A percentile compares a stretch with the other conserved stretches of the same genome.
Conservation (phyloP, 35 echinoderm and acorn worm species). For the Amphiura filiformis region DNA sequence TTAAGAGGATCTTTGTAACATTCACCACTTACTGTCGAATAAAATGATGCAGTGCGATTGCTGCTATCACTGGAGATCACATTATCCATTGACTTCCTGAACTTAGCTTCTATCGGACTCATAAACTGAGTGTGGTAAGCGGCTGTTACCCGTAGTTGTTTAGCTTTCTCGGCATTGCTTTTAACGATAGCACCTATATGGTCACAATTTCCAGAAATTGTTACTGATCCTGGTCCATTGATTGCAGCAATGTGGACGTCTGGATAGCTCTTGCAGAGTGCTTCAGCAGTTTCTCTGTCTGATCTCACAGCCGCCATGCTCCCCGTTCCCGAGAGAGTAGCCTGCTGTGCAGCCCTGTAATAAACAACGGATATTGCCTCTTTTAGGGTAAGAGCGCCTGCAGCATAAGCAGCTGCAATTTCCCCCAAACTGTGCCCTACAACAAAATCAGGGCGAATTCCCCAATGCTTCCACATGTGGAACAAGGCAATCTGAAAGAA, state of each 20-base stretch:
- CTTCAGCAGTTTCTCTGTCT: constrained; percentile 53
- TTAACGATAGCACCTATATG: constrained; percentile 60
- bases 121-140: constrained; percentile 92
- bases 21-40: constrained; percentile 81
- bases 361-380: constrained; percentile 85
- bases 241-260: constrained; percentile 80
- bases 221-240: constrained; percentile 81
- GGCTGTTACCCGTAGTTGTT: constrained; percentile 74
- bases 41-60: constrained; percentile 46
- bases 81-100: constrained; percentile 65
- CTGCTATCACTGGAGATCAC: constrained; percentile 57
- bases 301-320: constrained; percentile 85
- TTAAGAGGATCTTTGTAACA: constrained; percentile 74
- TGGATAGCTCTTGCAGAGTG: constrained; percentile 72
- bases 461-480: constrained; percentile 77
- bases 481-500: constrained; percentile 85
- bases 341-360: constrained; percentile 73
- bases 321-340: constrained; percentile 75
- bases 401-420: constrained; percentile 87
- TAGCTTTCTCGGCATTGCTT: constrained; percentile 61
- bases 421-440: constrained; percentile 96
- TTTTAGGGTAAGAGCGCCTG: constrained; percentile 71
- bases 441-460: constrained; percentile 72
- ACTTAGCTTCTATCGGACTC: constrained; percentile 81
- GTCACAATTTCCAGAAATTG: constrained; percentile 66